phyloP scores from a whole-genome alignment of 2,113 vertebrate genomes.

The Nerophis lumbriciformis region DNA sequence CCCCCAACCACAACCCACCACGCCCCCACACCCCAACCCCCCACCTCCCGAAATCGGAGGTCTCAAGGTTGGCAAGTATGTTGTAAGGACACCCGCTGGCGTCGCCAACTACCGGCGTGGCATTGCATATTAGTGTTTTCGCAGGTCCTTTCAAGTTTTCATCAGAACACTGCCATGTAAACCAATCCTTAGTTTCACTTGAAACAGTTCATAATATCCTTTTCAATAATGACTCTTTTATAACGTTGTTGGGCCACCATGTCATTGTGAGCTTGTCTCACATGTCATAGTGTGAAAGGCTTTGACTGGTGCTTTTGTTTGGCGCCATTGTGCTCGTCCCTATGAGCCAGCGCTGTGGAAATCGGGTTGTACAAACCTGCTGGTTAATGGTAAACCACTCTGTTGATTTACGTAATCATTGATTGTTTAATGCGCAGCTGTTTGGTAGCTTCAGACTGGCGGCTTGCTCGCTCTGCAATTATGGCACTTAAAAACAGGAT shows the following conservation, averaged over 20 bases:
- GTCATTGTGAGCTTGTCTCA: constrained; percentile 24
- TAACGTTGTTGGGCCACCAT: constrained; percentile 29
- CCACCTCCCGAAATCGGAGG: too few relatives aligned
- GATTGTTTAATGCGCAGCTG: neutral
- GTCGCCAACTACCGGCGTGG: too few relatives aligned
- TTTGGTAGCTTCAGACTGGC: constrained; percentile 23
- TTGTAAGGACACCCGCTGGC: too few relatives aligned
- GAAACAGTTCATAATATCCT: constrained; percentile 2
- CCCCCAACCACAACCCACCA: too few relatives aligned
- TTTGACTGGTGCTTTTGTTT: constrained; percentile 59
- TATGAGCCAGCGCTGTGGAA: constrained; percentile 32
- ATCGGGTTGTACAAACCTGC: constrained; percentile 28
- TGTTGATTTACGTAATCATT: neutral
- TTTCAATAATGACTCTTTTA: constrained; percentile 8
- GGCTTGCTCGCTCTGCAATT: constrained; percentile 32
- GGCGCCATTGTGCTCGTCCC: constrained; percentile 47
- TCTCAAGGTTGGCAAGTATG: too few relatives aligned
- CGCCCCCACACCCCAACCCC: too few relatives aligned
- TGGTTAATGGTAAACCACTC: constrained; percentile 8
- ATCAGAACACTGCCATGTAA: neutral
- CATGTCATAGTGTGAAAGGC: constrained; percentile 43
- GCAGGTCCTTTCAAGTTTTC: neutral
- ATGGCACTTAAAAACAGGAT: constrained; percentile 32
- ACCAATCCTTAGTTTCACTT: neutral
- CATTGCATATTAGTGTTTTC: too few relatives aligned